These are phyloP conservation scores for Megathymus violae DNA, from an alignment of 1,140 invertebrate species.

Conservation along the genomic window DNA sequence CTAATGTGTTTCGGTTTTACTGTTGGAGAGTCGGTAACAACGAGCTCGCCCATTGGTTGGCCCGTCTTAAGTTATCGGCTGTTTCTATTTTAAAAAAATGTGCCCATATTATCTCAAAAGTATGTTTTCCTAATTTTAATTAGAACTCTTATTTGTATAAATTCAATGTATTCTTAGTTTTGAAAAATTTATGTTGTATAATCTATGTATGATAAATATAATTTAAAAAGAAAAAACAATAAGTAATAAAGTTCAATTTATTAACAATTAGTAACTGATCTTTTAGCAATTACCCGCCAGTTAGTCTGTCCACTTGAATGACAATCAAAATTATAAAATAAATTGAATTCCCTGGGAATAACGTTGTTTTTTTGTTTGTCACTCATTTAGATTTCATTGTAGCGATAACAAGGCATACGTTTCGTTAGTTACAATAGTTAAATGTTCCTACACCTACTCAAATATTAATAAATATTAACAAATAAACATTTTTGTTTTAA, in stretches of 20 bases:
- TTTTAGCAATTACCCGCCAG: conserved; percentile 40
- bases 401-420: conserved; percentile 68
- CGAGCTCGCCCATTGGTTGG: too few relatives aligned
- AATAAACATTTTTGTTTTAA: conserved; percentile 73
- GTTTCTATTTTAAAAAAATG: too few relatives aligned
- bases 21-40: too few relatives aligned
- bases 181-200: too few relatives aligned
- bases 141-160: too few relatives aligned
- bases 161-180: too few relatives aligned
- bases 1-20: too few relatives aligned
- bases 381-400: conserved; percentile 10
- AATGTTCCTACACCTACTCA: conserved; percentile 57
- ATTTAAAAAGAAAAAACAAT: conserved; percentile 49
- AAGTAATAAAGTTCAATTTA: conserved; percentile 75
- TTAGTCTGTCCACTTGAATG: conserved; percentile 29
- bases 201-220: too few relatives aligned
- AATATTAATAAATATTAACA: conserved; percentile 81
- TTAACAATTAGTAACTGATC: conserved; percentile 81
- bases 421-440: conserved; percentile 73
- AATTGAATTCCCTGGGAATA: conserved; percentile 28
- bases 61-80: too few relatives aligned
- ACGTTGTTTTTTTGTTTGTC: conserved; percentile 14
- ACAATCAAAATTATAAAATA: conserved; percentile 11
- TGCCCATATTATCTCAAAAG: too few relatives aligned
- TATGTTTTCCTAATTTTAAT: too few relatives aligned